Evolutionary conservation across 2,113 vertebrate species (phyloP).

Genomic region (Zosterops pallidus): DNA sequence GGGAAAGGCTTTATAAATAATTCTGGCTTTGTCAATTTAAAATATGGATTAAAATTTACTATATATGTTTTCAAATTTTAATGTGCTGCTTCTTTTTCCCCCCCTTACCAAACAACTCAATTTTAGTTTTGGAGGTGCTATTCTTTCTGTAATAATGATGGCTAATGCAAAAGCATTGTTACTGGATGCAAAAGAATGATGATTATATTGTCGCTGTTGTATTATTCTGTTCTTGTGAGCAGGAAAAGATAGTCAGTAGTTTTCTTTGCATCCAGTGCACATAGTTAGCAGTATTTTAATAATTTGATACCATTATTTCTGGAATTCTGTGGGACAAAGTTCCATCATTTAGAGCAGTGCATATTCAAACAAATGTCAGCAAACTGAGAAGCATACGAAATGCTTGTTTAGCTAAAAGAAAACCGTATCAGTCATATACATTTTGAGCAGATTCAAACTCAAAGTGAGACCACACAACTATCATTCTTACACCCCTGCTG

Average conservation of each 20-base stretch:
- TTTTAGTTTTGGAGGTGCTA: not conserved
- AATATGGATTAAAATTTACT: slow-evolving; percentile 40
- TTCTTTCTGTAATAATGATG: not conserved
- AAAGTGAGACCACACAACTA: not conserved
- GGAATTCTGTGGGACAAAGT: not conserved
- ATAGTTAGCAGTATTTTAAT: not conserved
- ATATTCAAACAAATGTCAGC: not conserved
- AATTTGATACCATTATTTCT: not conserved
- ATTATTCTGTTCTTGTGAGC: not conserved
- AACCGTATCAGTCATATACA: not conserved
- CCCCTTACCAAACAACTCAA: not conserved
- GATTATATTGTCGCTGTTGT: not conserved
- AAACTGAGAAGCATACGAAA: not conserved
- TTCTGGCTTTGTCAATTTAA: slow-evolving; percentile 44
- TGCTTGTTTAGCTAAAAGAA: not conserved
- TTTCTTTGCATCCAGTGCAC: not conserved
- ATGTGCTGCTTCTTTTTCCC: not conserved
- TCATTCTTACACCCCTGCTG: not conserved
- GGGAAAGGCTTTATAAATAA: slow-evolving; percentile 31
- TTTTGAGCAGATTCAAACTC: not conserved
- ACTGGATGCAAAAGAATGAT: not conserved
- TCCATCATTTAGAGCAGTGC: not conserved
- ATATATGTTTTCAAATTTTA: slow-evolving; percentile 20
- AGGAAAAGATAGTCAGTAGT: not conserved
- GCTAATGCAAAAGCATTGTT: not conserved